Evolutionary conservation across 2,888 invertebrate genomes (phyloP), one percentile per base, ranked within the genome.

Genomic region (Leistus spinibarbis): DNA sequence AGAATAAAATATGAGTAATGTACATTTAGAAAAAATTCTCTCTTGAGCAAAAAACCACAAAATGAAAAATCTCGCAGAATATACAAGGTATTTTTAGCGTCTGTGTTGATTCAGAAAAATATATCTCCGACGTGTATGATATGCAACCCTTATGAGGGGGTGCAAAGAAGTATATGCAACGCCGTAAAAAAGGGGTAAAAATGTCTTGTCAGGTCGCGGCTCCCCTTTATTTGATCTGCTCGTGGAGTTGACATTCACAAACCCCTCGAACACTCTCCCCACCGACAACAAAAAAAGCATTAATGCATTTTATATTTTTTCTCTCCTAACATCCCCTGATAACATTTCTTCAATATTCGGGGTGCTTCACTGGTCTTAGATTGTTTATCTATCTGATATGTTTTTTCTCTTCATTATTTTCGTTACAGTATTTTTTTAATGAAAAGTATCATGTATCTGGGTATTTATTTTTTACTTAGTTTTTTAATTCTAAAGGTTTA

Each of bases 301-400:
- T 73, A 73, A 73, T 73, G 73, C 60, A 73, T 73, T 73, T 73
- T 73, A 73, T 73, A 66, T 73, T 73, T 73, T 73, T 60, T 54
- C 20, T 72, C 57, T 66, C 17, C 66, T 53, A 54, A 66, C 72
- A 60, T 73, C 66, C 66, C 66, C 66, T 60, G 73, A 73, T 73
- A 72, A 72, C 22, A 72, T 60, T 73, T 73, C 67, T 66, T 67
- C 73, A 20, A 16, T 17, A 57, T 3, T 57, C 57, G 13, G 19
- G 17, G 57, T n/a, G 19, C 27, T 67, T 67, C 73, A 20, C 65
- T 65, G 57, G 57, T 56, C 54, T 57, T 73, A 67, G 73, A 73
- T 73, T 57, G 67, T 66, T 73, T 73, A 73, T 73, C 73, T 57
- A 20, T 57, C 13, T 5, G 54, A 54, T 54, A 7, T n/a, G 2